phyloP scores from a whole-genome alignment of 2,888 invertebrate species.

The Plagodis dolabraria region DNA sequence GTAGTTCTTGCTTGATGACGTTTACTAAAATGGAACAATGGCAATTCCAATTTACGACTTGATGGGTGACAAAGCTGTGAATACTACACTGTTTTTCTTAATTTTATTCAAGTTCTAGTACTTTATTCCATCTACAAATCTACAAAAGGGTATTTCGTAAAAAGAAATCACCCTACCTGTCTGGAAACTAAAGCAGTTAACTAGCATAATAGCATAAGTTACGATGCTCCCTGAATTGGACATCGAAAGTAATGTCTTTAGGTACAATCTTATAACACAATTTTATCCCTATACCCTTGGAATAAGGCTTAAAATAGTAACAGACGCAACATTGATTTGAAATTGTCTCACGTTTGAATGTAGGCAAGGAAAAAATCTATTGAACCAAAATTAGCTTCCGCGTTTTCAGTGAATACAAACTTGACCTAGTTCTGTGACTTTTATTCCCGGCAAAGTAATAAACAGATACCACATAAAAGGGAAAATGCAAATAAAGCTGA shows the following conservation, averaged over 20 bases:
- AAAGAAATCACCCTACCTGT: constrained; percentile 20
- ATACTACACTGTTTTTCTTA: too few species aligned
- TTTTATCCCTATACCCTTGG: constrained; percentile 18
- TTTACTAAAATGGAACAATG: too few species aligned
- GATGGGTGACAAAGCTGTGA: too few species aligned
- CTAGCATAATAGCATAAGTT: constrained; percentile 24
- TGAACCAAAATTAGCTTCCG: constrained; percentile 47
- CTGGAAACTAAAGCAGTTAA: constrained; percentile 25
- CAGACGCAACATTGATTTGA: constrained; percentile 28
- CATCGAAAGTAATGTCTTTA: constrained; percentile 25
- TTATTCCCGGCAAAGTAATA: constrained; percentile 40
- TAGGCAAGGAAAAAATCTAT: constrained; percentile 46
- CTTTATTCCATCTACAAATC: not conserved
- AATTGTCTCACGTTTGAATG: constrained; percentile 45
- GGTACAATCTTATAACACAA: constrained; percentile 4
- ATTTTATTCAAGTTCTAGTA: not conserved
- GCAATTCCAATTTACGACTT: too few species aligned
- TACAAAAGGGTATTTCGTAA: constrained; percentile 11
- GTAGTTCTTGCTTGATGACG: too few species aligned
- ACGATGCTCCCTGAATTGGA: constrained; percentile 22
- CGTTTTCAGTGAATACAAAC: constrained; percentile 43
- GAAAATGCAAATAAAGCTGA: constrained; percentile 29
- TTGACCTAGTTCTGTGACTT: constrained; percentile 47
- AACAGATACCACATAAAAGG: constrained; percentile 44
- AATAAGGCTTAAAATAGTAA: constrained; percentile 18